These are phyloP conservation scores for Aleiodes leptofemur DNA, from an alignment of 2,888 invertebrate species.

Conservation along the genomic window DNA sequence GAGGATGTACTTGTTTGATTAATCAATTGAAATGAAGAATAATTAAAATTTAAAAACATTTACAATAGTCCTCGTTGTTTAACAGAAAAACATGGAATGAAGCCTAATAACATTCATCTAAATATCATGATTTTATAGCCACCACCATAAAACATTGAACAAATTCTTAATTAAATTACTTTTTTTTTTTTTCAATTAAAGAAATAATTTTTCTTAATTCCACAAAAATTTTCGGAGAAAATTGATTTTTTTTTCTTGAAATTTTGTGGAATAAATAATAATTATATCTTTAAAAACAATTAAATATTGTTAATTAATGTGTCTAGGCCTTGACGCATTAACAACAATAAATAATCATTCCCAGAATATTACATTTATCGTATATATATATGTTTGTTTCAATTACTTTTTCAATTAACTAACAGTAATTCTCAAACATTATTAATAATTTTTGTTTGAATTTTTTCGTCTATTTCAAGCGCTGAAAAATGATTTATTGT, in stretches of 20 bases:
- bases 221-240: no score
- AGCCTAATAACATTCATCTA: slow-evolving; percentile 66
- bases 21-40: slow-evolving; percentile 46
- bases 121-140: slow-evolving; percentile 60
- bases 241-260: no score
- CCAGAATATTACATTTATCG: slow-evolving; percentile 18
- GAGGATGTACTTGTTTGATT: slow-evolving; percentile 63
- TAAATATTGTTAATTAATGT: slow-evolving; percentile 55
- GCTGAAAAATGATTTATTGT: slow-evolving; percentile 62
- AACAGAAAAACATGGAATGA: slow-evolving; percentile 70
- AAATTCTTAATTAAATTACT: slow-evolving; percentile 51
- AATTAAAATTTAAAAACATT: slow-evolving; percentile 31
- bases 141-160: slow-evolving; percentile 62
- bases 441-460: slow-evolving; percentile 13
- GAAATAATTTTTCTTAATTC: neutral
- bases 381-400: slow-evolving; percentile 30
- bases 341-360: slow-evolving; percentile 37
- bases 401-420: slow-evolving; percentile 30
- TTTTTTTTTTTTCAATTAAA: slow-evolving; percentile 35
- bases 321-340: slow-evolving; percentile 66
- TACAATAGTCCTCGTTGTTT: slow-evolving; percentile 65
- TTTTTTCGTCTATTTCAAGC: neutral
- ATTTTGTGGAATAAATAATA: slow-evolving; percentile 29
- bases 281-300: slow-evolving; percentile 5
- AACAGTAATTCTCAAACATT: slow-evolving; percentile 65